Percentiles rank a stretch among this genome's conserved stretches.
Conservation (phyloP, 2,797 vertebrate species). For the Odontamblyopus lacepedii region DNA sequence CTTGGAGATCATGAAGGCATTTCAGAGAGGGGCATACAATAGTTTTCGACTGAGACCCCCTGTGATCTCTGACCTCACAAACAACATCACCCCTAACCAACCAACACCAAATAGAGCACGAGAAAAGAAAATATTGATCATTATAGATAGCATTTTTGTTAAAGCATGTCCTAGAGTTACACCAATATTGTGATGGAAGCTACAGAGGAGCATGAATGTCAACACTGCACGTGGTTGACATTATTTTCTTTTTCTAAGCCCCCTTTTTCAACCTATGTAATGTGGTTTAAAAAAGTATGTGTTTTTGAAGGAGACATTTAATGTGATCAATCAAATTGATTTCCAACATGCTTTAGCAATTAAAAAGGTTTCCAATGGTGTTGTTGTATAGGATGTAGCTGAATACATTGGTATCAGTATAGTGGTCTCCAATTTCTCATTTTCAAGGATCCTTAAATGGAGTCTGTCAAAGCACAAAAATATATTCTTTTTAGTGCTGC, state of each 20-base stretch:
- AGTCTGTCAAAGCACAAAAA: constrained; percentile 8
- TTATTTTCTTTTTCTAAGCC: background rate
- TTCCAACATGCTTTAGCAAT: background rate
- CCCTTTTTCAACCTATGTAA: background rate
- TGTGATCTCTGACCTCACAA: constrained; percentile 41
- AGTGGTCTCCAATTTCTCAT: background rate
- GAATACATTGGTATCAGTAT: background rate
- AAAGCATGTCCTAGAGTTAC: background rate
- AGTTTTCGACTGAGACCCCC: constrained; percentile 36
- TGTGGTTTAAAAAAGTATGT: background rate
- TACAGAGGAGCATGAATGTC: background rate
- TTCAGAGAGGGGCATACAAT: constrained; percentile 42
- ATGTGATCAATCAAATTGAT: background rate
- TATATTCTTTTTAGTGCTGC: constrained; percentile 6
- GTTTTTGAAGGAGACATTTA: background rate
- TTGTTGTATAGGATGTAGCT: background rate
- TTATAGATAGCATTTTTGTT: background rate
- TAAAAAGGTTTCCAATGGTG: background rate
- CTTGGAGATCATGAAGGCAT: constrained; percentile 56
- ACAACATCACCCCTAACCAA: background rate
- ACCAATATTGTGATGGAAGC: background rate
- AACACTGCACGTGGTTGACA: background rate
- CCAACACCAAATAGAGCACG: constrained; percentile 7
- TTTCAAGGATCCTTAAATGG: background rate
- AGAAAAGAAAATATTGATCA: constrained; percentile 1